Conservation (phyloP, 2,797 vertebrate genomes). For the Ctenosaura bakeri region DNA sequence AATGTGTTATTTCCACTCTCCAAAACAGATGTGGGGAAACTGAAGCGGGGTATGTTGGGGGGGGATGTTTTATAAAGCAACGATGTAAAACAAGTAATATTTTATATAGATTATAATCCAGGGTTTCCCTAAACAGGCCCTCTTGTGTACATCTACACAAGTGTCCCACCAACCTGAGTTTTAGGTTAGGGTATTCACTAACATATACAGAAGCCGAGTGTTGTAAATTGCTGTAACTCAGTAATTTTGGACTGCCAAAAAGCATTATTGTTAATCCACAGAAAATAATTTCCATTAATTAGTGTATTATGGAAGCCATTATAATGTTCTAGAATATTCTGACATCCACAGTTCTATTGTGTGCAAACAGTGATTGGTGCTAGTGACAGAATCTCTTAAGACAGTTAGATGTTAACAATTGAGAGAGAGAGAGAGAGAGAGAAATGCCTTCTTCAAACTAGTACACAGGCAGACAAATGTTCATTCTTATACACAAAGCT, state of each 20-base stretch:
- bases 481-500: too few relatives aligned
- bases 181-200: neutral
- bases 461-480: too few relatives aligned
- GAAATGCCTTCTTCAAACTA: too few relatives aligned
- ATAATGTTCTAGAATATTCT: neutral
- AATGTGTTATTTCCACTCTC: too few relatives aligned
- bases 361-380: neutral
- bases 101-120: neutral
- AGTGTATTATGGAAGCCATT: neutral
- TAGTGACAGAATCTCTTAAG: neutral
- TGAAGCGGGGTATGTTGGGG: neutral
- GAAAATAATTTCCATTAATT: slow-evolving; percentile 9
- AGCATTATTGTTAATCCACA: neutral
- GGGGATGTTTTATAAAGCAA: neutral
- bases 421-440: too few relatives aligned
- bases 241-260: neutral
- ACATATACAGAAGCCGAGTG: neutral
- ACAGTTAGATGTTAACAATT: neutral
- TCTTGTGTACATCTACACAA: neutral
- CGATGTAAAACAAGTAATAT: neutral
- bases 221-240: neutral
- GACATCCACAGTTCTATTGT: neutral
- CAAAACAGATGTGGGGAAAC: neutral
- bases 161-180: neutral
- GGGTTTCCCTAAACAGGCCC: neutral